phyloP scores from a whole-genome alignment of 2,113 vertebrate genomes.

The Gobiocypris rarus region DNA sequence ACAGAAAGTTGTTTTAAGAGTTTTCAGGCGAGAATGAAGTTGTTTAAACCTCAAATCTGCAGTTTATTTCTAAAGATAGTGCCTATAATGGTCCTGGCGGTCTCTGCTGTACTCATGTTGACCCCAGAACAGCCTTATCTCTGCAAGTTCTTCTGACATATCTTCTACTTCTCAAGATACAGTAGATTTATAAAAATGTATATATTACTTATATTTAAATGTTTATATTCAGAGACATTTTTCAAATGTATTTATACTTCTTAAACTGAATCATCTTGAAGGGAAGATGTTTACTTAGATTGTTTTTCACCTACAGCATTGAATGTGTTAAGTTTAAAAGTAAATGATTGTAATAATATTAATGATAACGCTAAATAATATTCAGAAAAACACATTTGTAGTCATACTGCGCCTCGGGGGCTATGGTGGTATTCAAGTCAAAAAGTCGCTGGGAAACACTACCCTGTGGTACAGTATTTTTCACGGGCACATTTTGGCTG shows the following conservation, averaged over 20 bases:
- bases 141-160: too few relatives aligned
- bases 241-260: background rate
- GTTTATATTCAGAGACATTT: too few relatives aligned
- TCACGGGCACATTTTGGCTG: constrained; percentile 6
- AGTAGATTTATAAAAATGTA: background rate
- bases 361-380: background rate
- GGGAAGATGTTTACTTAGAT: background rate
- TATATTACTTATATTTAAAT: background rate
- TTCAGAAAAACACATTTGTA: background rate
- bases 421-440: background rate
- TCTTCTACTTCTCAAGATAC: too few relatives aligned
- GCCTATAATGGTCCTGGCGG: too few relatives aligned
- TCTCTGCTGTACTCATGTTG: too few relatives aligned
- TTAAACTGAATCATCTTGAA: background rate
- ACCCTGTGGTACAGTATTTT: constrained; percentile 3
- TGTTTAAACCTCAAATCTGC: too few relatives aligned
- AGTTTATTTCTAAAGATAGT: too few relatives aligned
- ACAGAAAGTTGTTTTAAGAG: too few relatives aligned
- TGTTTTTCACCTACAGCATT: background rate
- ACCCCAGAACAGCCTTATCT: too few relatives aligned
- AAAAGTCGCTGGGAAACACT: background rate
- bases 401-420: background rate
- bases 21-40: too few relatives aligned
- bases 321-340: background rate
- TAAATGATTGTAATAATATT: background rate